Conservation (phyloP, 1,140 invertebrate species). For the Trichoplusia ni region DNA sequence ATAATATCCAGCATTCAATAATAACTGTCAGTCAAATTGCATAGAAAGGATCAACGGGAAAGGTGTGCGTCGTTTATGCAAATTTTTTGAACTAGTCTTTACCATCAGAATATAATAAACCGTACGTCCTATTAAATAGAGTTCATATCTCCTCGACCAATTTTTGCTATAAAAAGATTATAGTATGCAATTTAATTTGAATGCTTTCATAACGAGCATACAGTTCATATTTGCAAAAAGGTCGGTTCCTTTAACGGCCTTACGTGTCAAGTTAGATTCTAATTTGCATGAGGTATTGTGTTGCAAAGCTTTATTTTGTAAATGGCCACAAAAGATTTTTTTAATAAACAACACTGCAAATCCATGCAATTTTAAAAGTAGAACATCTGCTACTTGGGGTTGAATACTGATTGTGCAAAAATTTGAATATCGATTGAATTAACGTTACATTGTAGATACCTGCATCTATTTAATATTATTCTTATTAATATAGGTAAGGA, state of each 20-base stretch:
- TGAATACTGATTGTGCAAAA: conserved; percentile 40
- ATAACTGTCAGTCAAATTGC: conserved; percentile 79
- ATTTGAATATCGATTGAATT: conserved; percentile 60
- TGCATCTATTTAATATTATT: conserved; percentile 2
- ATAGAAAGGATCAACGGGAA: conserved; percentile 74
- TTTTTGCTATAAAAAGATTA: conserved; percentile 2
- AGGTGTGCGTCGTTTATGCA: conserved; percentile 77
- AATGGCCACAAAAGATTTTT: conserved; percentile 78
- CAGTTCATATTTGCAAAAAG: conserved; percentile 47
- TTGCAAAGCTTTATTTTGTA: conserved; percentile 74
- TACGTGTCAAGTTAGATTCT: conserved; percentile 51
- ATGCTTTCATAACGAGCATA: conserved; percentile 44
- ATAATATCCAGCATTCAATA: conserved; percentile 49
- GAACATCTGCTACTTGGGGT: conserved; percentile 72
- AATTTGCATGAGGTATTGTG: conserved; percentile 80
- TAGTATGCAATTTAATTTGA: conserved; percentile 37
- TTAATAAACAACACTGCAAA: conserved; percentile 78
- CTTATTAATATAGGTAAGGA: too few species aligned
- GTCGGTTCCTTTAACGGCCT: conserved; percentile 40
- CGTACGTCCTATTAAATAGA: neutral
- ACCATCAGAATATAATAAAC: neutral
- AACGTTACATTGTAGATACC: conserved; percentile 19
- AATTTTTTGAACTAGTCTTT: conserved; percentile 49
- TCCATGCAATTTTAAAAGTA: conserved; percentile 63
- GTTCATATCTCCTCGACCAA: neutral